These are phyloP conservation scores for Nemotelus pantherinus DNA, from an alignment of 2,888 invertebrate genomes.

Conservation along the genomic window DNA sequence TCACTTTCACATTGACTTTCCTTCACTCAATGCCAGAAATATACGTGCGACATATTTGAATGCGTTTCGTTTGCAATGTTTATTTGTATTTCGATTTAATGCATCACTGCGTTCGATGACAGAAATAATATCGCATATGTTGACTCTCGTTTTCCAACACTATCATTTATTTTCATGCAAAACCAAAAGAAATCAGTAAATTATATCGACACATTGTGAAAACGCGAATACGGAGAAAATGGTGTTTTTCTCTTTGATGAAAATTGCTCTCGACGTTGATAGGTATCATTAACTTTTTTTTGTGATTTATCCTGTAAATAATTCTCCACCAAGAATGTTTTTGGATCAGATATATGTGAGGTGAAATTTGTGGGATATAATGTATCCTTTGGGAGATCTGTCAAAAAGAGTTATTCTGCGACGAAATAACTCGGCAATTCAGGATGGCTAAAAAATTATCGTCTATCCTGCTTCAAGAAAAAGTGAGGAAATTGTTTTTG, in stretches of 20 bases:
- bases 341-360: constrained; percentile 8
- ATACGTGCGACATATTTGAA: neutral
- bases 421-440: too few species aligned
- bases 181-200: constrained; percentile 10
- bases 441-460: too few species aligned
- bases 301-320: constrained; percentile 6
- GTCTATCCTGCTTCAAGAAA: too few species aligned
- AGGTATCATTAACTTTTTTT: neutral
- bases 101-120: constrained; percentile 1
- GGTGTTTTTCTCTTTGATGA: neutral
- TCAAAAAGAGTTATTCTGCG: neutral
- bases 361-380: constrained; percentile 1
- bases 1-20: neutral
- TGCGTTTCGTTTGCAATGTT: constrained; percentile 10
- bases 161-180: neutral
- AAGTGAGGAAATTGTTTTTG: too few species aligned
- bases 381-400: neutral
- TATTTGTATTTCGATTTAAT: constrained; percentile 14
- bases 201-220: neutral
- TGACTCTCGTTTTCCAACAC: neutral
- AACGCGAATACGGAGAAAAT: neutral
- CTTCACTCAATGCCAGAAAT: too few species aligned
- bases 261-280: constrained; percentile 2
- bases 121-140: neutral
- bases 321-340: neutral